Base-by-base conservation (phyloP, 2,797 vertebrate genomes). In the Melanotaenia parkinsoni region DNA sequence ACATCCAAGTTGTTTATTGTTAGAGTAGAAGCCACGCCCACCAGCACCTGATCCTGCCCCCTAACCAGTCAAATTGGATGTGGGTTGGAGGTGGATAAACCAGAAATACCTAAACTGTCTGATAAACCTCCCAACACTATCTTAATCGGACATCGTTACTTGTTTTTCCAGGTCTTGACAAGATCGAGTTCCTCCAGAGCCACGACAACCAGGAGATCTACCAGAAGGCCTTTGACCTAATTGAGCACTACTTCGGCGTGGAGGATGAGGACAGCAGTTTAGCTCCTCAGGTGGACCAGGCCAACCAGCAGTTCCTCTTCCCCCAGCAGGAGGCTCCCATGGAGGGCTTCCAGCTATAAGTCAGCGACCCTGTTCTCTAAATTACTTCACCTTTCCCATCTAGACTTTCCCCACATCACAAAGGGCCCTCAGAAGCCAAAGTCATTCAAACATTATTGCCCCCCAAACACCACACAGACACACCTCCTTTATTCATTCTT, bases 191-290 rank as follows among this genome's bases (percentile, higher is more conserved):
- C 82, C 96, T 99, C 2, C 98, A 99, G 94, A 98, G 96, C 92
- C 98, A 99, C 0, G 97, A 99, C 90, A 99, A 99, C 93, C 97
- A 98, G 84, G 97, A 99, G 89, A 99, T 99, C 91, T 99, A 99
- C 94, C 98, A 99, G 95, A 99, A 99, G 90, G 98, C 98, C 56
- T 99, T 98, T 8, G 97, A 99, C 80, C 84, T 99, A 58, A 98
- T 99, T 0, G 98, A 99, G 95, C 97, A 98, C 89, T 99, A 99
- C 87, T 99, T 99, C 2, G 97, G 97, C 0, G 96, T 96, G 62
- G 98, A 99, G 83, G 98, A 99, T 0, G 98, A 99, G n/a, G 97
- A 98, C 70, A 89, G 93, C 0, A 90, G 90, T 53, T 90, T 99
- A 58, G 97, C 96, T 18, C 97, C 98, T 2, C 97, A 97, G 81